phyloP scores from a whole-genome alignment of 2,888 invertebrate genomes.

The Nemotelus pantherinus region DNA sequence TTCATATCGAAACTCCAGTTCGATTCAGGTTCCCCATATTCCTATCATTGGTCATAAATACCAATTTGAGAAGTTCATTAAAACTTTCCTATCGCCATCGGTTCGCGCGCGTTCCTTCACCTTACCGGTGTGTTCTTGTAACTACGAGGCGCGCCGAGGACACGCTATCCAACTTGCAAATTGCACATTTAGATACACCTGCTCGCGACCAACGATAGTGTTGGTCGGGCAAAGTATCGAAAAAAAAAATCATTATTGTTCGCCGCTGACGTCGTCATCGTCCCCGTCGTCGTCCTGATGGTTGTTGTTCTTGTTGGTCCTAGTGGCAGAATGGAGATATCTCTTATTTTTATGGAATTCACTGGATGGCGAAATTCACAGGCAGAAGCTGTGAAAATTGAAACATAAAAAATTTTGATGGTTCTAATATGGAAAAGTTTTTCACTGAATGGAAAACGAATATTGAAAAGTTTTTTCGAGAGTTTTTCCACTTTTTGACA shows the following conservation, averaged over 20 bases:
- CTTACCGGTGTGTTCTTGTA: neutral
- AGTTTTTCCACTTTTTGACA: slow-evolving; percentile 3
- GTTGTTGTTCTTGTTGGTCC: slow-evolving; percentile 6
- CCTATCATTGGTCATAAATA: slow-evolving; percentile 41
- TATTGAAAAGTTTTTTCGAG: slow-evolving; percentile 37
- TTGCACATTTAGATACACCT: slow-evolving; percentile 42
- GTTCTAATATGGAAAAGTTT: slow-evolving; percentile 41
- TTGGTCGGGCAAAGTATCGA: slow-evolving; percentile 25
- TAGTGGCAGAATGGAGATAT: slow-evolving; percentile 21
- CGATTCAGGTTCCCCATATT: slow-evolving; percentile 13
- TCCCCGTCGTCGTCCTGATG: neutral
- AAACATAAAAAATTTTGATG: slow-evolving; percentile 41
- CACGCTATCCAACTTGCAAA: slow-evolving; percentile 33
- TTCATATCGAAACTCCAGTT: slow-evolving; percentile 30
- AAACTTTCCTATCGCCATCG: slow-evolving; percentile 20
- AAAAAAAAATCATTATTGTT: slow-evolving; percentile 32
- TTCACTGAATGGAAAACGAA: slow-evolving; percentile 21
- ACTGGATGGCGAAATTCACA: slow-evolving; percentile 20
- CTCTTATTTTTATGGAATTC: slow-evolving; percentile 33
- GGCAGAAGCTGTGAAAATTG: slow-evolving; percentile 41
- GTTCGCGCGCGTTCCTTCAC: neutral
- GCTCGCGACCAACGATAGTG: slow-evolving; percentile 26
- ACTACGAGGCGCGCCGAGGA: neutral
- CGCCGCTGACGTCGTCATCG: neutral
- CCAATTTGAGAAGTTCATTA: slow-evolving; percentile 41